Percentiles rank a stretch among this genome's conserved stretches.
phyloP scores from a whole-genome alignment of 2,888 invertebrate species.

The Hypolimnas misippus region DNA sequence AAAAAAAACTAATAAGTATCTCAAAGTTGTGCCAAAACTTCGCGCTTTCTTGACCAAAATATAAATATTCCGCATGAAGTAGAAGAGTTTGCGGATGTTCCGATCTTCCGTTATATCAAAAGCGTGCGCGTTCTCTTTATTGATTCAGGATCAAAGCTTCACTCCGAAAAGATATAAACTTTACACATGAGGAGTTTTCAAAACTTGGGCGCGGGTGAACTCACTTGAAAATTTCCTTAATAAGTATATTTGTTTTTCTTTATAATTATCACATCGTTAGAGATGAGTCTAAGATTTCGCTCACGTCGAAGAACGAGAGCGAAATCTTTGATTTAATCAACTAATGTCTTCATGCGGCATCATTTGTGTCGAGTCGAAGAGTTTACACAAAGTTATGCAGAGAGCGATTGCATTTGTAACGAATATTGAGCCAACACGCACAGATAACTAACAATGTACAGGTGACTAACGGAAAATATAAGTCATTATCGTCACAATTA shows the following conservation, averaged over 20 bases:
- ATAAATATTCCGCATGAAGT: conserved; percentile 2
- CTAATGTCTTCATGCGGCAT: background rate
- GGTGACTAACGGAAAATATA: too few relatives aligned
- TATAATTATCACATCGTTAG: background rate
- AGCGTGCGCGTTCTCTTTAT: conserved; percentile 2
- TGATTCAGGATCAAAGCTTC: conserved; percentile 26
- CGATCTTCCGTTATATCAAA: conserved; percentile 2
- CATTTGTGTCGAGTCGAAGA: background rate
- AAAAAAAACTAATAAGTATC: background rate
- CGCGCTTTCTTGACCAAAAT: background rate
- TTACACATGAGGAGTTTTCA: conserved; percentile 12
- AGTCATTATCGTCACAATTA: too few relatives aligned
- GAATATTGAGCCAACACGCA: background rate
- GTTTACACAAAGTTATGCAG: background rate
- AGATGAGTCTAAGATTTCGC: background rate
- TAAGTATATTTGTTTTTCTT: background rate
- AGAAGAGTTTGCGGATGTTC: background rate
- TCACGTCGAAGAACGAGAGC: background rate
- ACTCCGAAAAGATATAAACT: conserved; percentile 24
- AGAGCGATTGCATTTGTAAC: background rate
- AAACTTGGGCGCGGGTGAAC: conserved; percentile 2
- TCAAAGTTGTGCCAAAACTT: background rate
- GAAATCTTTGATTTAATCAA: background rate
- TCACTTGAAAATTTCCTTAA: conserved; percentile 5
- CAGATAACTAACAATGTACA: too few relatives aligned